Base-by-base conservation (phyloP, 2,797 vertebrate species). In the Hydrocynus forskahlii region DNA sequence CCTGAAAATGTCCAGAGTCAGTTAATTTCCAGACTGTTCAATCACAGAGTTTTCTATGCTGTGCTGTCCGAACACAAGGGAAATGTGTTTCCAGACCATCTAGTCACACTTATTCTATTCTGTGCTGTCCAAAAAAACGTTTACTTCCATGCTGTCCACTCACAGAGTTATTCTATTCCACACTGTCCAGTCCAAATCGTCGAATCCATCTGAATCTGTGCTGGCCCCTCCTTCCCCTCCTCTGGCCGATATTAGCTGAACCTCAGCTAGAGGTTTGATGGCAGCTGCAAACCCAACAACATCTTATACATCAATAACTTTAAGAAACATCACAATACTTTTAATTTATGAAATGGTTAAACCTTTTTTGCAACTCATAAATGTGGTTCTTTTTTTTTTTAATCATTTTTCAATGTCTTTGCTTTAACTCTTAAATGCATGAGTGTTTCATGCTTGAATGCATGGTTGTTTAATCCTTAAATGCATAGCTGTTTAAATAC, bases 131-230 rank as follows among this genome's bases (percentile, higher is more conserved):
- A 55, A 76, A 80, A 69, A 76, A 8, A 12, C 74, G 70, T 80
- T 76, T 50, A 66, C 8, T 66, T 64, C 12, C 48, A 63, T 2
- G 59, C 5, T 14, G 8, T 38, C 19, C 68, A 62, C 75, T 86
- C 76, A 86, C 76, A 86, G 76, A 50, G 57, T 86, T 79, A 86
- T 86, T 86, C 85, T 81, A 21, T 86, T 86, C 85, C 85, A 86
- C 35, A 86, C 85, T 1, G 85, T 86, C 85, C 85, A 84, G 79
- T 86, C 85, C 80, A 86, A 77, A 74, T 84, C 85, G 55, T 86
- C 82, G 23, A 86, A 86, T 80, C 85, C 85, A 54, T 86, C 85
- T 1, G 85, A 86, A 76, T 86, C 82, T 59, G 79, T 84, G 77
- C 77, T 86, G 82, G 85, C 82, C 45, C 85, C 85, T 19, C 85